A percentile compares a stretch with the other conserved stretches of the same genome.
Evolutionary conservation across 2,888 invertebrate species (phyloP).

Genomic region (Eristalis arbustorum): DNA sequence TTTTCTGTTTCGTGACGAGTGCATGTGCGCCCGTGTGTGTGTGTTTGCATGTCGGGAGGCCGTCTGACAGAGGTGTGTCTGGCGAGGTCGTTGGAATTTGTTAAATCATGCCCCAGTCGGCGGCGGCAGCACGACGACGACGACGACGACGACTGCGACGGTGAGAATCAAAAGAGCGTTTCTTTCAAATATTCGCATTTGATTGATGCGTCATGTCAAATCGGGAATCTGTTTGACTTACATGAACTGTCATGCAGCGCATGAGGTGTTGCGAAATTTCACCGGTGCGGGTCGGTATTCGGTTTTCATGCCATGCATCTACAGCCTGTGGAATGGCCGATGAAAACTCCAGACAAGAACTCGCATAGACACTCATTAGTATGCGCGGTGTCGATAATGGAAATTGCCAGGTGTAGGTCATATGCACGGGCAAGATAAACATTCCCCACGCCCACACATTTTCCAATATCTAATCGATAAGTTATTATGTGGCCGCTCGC

Average conservation of each 20-base stretch:
- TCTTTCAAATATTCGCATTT: constrained; percentile 2
- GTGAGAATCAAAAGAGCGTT: neutral
- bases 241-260: neutral
- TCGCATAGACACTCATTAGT: constrained; percentile 38
- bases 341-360: constrained; percentile 30
- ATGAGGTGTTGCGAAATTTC: constrained; percentile 37
- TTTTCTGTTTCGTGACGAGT: neutral
- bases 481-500: constrained; percentile 25
- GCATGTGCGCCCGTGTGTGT: neutral
- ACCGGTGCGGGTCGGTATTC: neutral
- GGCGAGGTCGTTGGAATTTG: constrained; percentile 16
- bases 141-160: neutral
- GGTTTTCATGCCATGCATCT: neutral
- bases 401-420: constrained; percentile 56
- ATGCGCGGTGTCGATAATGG: constrained; percentile 34
- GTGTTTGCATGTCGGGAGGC: neutral
- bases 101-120: constrained; percentile 7
- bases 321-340: neutral
- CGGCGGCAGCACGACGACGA: neutral
- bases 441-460: constrained; percentile 50
- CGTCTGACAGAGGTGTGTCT: constrained; percentile 36
- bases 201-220: constrained; percentile 42
- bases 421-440: constrained; percentile 20
- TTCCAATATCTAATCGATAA: constrained; percentile 56
- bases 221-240: neutral